Evolutionary conservation across 2,113 vertebrate genomes (phyloP), one percentile per base, ranked within the genome.

Genomic region (Caranx ignobilis): DNA sequence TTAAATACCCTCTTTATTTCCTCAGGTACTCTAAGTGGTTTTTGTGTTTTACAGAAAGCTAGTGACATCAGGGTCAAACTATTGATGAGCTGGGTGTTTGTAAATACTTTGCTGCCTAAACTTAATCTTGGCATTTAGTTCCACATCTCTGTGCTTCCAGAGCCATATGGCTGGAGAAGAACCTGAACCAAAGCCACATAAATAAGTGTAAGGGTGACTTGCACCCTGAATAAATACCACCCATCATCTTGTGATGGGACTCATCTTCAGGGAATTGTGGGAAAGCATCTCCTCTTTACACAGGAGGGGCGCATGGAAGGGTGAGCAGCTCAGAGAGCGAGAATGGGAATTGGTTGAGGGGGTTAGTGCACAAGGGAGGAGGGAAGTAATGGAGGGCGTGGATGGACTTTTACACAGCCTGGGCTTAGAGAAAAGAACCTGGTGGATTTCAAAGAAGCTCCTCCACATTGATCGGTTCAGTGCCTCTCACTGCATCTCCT

Each of bases 1-100:
- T 92, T 93, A 93, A 91, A 89, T 80, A 86, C 92, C 84, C 84
- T 90, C 87, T 88, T 94, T 93, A 89, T 91, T 91, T 93, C 60
- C 75, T 69, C 88, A 94, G 92, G 93, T 94, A 92, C 84, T 68
- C 82, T 85, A 86, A 89, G 88, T 86, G 56, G 77, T 78, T 76
- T 90, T 88, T 89, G 81, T 66, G 72, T 86, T 87, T 87, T 88
- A 87, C 88, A 76, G 82, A 90, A 70, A 88, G 69, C 80, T 67
- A 32, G 66, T 78, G 85, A 79, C 87, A 78, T 63, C 9, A 19
- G 64, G 83, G 76, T 90, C 88, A 89, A 86, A 84, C 78, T 71
- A 77, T 84, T 82, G 71, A 75, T 75, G 73, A 69, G 74, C 61
- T 79, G 41, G 21, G 68, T 83, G 69, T 89, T 83, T 85, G 75